These are phyloP conservation scores for Paradisaea rubra DNA, from an alignment of 2,113 vertebrate genomes.

Conservation along the genomic window DNA sequence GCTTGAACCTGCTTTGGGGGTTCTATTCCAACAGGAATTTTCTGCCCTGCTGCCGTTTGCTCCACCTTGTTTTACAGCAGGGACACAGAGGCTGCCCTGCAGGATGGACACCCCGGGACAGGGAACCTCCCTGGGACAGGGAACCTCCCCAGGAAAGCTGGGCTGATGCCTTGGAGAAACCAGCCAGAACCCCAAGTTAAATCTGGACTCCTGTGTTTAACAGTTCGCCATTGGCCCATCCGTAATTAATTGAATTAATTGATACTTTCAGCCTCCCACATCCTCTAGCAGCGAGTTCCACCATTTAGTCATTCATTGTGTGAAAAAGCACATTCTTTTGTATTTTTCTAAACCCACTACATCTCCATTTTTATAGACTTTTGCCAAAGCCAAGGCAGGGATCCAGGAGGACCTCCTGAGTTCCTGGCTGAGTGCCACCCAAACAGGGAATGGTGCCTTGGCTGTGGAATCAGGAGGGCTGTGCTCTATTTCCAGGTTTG, in stretches of 20 bases:
- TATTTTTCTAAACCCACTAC: not conserved
- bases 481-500: not conserved
- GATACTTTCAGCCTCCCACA: conserved; percentile 4
- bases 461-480: not conserved
- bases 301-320: not conserved
- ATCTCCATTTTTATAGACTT: conserved; percentile 40
- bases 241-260: not conserved
- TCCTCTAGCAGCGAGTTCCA: not conserved
- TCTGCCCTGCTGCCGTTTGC: not conserved
- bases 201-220: not conserved
- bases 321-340: conserved; percentile 16
- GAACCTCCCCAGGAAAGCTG: not conserved
- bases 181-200: not conserved
- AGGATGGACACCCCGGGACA: not conserved
- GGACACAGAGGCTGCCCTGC: not conserved
- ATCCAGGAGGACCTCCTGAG: conserved; percentile 46
- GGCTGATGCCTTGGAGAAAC: not conserved
- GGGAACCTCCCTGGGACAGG: not conserved
- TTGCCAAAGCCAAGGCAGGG: conserved; percentile 9
- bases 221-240: not conserved
- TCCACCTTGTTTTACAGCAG: not conserved
- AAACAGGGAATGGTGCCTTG: not conserved
- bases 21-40: not conserved
- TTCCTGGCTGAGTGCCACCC: conserved; percentile 8
- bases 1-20: not conserved